A percentile compares a stretch with the other conserved stretches of the same genome.
These are phyloP conservation scores for Thunnus albacares DNA, from an alignment of 2,797 vertebrate species.

Conservation along the genomic window DNA sequence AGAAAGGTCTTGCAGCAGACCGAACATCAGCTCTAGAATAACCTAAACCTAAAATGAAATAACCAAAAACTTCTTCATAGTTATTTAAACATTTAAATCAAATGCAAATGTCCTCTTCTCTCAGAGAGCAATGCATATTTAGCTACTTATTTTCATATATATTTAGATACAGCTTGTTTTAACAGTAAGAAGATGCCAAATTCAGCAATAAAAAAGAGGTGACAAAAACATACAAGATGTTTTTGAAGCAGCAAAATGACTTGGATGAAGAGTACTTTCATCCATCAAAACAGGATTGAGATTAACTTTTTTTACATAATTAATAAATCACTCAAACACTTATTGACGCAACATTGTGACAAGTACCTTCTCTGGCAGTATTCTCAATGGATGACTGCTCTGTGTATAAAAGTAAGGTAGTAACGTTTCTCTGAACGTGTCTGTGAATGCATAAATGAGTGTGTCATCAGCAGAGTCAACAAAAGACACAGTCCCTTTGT, in stretches of 20 bases:
- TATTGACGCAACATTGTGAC: constrained; percentile 67
- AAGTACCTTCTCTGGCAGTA: constrained; percentile 76
- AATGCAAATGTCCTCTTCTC: background rate
- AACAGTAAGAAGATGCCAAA: background rate
- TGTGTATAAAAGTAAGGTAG: constrained; percentile 87
- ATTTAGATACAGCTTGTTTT: background rate
- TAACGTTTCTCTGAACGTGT: constrained; percentile 79
- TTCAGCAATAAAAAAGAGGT: background rate
- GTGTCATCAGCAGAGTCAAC: constrained; percentile 61
- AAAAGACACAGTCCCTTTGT: constrained; percentile 81
- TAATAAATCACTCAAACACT: background rate
- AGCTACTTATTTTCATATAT: background rate
- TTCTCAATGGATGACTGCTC: constrained; percentile 74
- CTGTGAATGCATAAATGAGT: constrained; percentile 72
- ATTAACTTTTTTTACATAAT: background rate
- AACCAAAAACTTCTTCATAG: too few relatives aligned
- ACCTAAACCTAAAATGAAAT: background rate
- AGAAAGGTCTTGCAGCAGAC: background rate
- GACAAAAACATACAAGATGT: background rate
- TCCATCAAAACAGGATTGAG: background rate
- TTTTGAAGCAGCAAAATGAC: background rate
- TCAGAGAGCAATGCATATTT: background rate
- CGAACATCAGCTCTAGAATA: background rate
- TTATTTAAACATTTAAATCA: too few relatives aligned
- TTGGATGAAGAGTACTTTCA: constrained; percentile 9